A percentile compares a stretch with the other conserved stretches of the same genome.
phyloP scores from a whole-genome alignment of 35 echinoderm and acorn worm species.

The Heliocidaris tuberculata region DNA sequence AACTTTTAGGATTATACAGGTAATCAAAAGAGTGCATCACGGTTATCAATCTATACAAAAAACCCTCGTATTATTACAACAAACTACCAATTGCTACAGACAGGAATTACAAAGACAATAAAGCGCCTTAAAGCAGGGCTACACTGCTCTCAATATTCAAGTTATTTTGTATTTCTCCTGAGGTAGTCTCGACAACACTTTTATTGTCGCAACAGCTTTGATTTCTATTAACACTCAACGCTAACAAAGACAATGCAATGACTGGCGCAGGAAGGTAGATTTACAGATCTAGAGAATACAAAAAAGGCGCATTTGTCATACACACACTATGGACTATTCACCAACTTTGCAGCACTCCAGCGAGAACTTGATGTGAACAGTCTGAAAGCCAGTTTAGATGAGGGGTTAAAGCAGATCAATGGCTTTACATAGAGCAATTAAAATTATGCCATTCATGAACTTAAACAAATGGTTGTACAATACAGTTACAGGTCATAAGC shows the following conservation, averaged over 20 bases:
- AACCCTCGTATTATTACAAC: not conserved
- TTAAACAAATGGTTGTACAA: not conserved
- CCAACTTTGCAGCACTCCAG: not conserved
- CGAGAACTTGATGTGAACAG: not conserved
- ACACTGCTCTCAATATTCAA: not conserved
- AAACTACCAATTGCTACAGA: not conserved
- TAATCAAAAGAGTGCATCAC: slow-evolving; percentile 22
- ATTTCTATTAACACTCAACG: not conserved
- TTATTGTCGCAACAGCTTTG: slow-evolving; percentile 16
- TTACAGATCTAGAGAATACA: not conserved
- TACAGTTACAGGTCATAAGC: not conserved
- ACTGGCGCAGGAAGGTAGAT: not conserved
- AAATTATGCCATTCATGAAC: not conserved
- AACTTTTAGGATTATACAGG: not conserved
- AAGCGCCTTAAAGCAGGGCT: not conserved
- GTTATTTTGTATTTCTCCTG: not conserved
- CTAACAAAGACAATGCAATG: not conserved
- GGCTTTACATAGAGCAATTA: not conserved
- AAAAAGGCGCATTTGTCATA: not conserved
- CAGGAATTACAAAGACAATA: not conserved
- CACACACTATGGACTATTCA: not conserved
- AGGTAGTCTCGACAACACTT: not conserved
- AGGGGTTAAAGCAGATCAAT: not conserved
- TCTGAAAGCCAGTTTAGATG: not conserved
- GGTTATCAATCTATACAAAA: slow-evolving; percentile 20